Evolutionary conservation across 1,140 invertebrate genomes (phyloP).

Genomic region (Rhagoletis zephyria): DNA sequence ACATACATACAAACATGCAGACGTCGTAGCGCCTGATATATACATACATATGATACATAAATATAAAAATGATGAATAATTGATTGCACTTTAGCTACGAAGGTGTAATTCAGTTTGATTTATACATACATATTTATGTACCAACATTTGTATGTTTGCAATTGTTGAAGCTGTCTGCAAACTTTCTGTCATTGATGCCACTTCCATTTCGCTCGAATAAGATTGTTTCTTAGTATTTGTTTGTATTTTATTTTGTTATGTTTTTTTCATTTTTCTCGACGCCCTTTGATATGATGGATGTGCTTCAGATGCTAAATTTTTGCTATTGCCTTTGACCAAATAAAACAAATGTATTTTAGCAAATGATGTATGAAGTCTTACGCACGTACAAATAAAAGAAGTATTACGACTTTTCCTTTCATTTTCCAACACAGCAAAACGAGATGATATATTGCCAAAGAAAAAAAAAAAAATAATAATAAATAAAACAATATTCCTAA

Average conservation of each 20-base stretch:
- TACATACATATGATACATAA: not conserved
- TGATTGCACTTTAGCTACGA: constrained; percentile 30
- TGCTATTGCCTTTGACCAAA: not conserved
- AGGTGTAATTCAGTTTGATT: constrained; percentile 13
- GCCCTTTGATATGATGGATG: not conserved
- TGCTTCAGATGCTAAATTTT: constrained; percentile 14
- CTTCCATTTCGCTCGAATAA: not conserved
- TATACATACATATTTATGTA: not conserved
- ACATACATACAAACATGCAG: too few relatives aligned
- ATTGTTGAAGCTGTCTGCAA: not conserved
- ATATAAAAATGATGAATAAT: constrained; percentile 38
- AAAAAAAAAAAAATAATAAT: not conserved
- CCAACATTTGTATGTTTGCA: not conserved
- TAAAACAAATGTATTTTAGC: not conserved
- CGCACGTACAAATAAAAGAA: not conserved
- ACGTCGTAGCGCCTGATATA: not conserved
- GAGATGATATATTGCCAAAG: not conserved
- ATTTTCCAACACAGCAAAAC: not conserved
- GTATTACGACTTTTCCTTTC: not conserved
- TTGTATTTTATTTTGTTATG: not conserved
- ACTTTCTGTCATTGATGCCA: constrained; percentile 27
- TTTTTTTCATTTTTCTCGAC: not conserved
- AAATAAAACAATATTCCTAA: not conserved
- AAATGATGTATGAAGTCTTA: constrained; percentile 28
- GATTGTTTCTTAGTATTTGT: not conserved